These are phyloP conservation scores for Rousettus madagascariensis DNA, from an alignment of 2,797 vertebrate species.

Conservation along the genomic window DNA sequence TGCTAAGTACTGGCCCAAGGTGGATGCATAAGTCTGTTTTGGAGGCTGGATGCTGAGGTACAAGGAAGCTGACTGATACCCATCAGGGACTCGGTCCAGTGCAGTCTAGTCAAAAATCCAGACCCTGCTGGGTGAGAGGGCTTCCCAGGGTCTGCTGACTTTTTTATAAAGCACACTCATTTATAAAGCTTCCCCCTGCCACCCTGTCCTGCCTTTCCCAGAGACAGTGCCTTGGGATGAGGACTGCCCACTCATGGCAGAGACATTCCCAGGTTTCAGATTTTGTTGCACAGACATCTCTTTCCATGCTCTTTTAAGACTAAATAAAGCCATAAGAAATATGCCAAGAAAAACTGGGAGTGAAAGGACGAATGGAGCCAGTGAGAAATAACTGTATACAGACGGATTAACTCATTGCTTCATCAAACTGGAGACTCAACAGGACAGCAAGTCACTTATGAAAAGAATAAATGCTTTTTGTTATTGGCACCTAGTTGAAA, in stretches of 20 bases:
- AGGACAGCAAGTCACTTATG: not conserved
- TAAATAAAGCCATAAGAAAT: conserved; percentile 49
- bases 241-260: not conserved
- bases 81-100: not conserved
- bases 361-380: not conserved
- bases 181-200: not conserved
- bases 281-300: not conserved
- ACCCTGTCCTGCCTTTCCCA: not conserved
- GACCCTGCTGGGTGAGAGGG: not conserved
- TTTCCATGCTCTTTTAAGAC: not conserved
- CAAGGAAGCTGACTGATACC: not conserved
- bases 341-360: not conserved
- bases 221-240: not conserved
- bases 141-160: rapidly evolving
- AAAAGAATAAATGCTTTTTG: not conserved
- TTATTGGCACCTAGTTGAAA: not conserved
- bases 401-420: not conserved
- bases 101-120: not conserved
- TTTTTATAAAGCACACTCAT: rapidly evolving
- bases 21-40: not conserved
- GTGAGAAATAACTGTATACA: not conserved
- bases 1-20: not conserved
- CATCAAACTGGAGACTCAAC: not conserved
- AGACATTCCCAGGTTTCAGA: not conserved
- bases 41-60: not conserved